phyloP scores from a whole-genome alignment of 2,888 invertebrate genomes.

The Ceriagrion tenellum region DNA sequence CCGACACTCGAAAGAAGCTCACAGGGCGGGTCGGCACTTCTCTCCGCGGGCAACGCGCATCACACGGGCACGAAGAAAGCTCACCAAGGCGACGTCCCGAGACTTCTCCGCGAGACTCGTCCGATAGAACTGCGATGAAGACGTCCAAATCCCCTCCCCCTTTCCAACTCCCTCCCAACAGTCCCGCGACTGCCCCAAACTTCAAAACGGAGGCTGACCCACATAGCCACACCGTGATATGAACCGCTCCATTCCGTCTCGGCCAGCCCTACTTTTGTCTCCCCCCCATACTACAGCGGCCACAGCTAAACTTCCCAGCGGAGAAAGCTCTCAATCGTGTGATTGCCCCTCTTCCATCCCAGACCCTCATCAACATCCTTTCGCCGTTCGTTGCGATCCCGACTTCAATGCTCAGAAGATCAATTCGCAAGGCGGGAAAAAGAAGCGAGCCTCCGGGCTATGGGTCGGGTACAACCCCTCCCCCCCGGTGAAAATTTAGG shows the following conservation, averaged over 20 bases:
- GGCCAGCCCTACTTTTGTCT: neutral
- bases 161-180: too few relatives aligned
- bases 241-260: slow-evolving; percentile 38
- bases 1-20: neutral
- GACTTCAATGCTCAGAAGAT: neutral
- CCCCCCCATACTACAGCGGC: too few relatives aligned
- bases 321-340: neutral
- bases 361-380: neutral
- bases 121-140: slow-evolving; percentile 38
- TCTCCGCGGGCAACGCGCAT: too few relatives aligned
- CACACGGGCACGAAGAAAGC: too few relatives aligned
- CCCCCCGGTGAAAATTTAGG: too few relatives aligned
- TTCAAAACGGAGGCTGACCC: slow-evolving; percentile 48
- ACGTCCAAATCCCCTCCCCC: neutral
- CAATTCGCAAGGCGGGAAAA: neutral
- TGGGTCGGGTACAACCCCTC: neutral
- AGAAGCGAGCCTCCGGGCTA: slow-evolving; percentile 28
- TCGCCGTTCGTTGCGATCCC: neutral
- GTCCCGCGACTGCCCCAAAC: slow-evolving; percentile 24
- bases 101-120: neutral
- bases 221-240: slow-evolving; percentile 61
- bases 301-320: neutral
- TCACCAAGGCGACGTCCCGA: too few relatives aligned
- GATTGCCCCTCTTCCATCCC: neutral
- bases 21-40: neutral